phyloP scores from a whole-genome alignment of 2,113 vertebrate species.

The Myiozetetes cayanensis region DNA sequence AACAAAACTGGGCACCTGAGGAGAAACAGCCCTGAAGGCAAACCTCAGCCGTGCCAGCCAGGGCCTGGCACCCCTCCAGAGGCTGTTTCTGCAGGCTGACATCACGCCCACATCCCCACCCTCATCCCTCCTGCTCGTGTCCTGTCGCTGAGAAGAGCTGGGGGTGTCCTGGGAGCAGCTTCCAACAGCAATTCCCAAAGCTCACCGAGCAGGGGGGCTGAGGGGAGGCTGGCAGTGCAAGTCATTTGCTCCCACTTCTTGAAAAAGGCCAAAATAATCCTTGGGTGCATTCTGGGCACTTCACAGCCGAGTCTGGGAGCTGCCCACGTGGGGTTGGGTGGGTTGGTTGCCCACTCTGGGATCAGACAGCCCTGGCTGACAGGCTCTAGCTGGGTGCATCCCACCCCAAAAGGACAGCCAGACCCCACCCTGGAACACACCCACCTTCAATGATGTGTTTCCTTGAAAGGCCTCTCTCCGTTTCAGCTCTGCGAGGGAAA shows the following conservation, averaged over 20 bases:
- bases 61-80: not conserved
- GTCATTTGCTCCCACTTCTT: fast-evolving
- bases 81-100: not conserved
- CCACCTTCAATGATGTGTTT: conserved; percentile 98
- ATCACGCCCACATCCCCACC: not conserved
- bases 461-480: conserved; percentile 91
- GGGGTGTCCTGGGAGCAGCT: not conserved
- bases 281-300: fast-evolving
- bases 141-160: not conserved
- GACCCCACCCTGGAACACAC: fast-evolving
- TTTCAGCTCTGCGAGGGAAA: conserved; percentile 85
- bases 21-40: not conserved
- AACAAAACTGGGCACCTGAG: fast-evolving
- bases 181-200: not conserved
- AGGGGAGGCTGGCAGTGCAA: no score
- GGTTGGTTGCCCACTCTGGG: not conserved
- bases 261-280: not conserved
- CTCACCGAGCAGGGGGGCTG: fast-evolving
- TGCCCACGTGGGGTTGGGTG: fast-evolving
- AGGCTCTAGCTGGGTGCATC: fast-evolving
- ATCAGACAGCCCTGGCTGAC: fast-evolving
- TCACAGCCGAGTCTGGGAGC: fast-evolving
- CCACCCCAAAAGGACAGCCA: not conserved
- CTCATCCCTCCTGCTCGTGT: not conserved
- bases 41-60: not conserved